Conservation (phyloP, 2,113 vertebrate genomes). For the Megatriorchis doriae region DNA sequence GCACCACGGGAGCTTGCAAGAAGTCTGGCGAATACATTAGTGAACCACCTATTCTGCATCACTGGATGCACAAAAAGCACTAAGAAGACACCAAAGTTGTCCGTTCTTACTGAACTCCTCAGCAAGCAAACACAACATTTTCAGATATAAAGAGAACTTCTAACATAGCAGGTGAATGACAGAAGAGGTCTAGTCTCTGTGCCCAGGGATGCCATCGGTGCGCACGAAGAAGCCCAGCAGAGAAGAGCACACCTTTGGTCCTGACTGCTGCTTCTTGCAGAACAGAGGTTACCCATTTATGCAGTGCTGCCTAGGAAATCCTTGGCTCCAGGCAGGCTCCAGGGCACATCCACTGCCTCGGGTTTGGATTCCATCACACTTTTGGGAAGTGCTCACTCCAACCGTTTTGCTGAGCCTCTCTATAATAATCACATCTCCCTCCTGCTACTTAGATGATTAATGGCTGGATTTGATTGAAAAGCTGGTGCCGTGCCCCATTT, state of each 20-base stretch:
- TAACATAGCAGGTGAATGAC: background rate
- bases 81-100: background rate
- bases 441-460: background rate
- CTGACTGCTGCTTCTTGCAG: background rate
- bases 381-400: background rate
- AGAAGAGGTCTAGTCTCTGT: background rate
- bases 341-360: background rate
- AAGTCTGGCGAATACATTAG: background rate
- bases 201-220: background rate
- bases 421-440: background rate
- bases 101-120: background rate
- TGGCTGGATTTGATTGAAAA: slow-evolving; percentile 19
- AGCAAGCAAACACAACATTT: background rate
- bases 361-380: background rate
- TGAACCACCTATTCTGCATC: background rate
- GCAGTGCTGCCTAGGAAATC: background rate
- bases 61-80: background rate
- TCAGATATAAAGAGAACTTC: background rate
- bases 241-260: background rate
- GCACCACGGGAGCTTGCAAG: background rate
- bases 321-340: background rate
- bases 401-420: background rate
- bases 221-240: background rate
- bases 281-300: fast-evolving
- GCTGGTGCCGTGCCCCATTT: background rate